A percentile compares a stretch with the other conserved stretches of the same genome.
These are phyloP conservation scores for Melanogrammus aeglefinus DNA, from an alignment of 2,797 vertebrate species.

Conservation along the genomic window DNA sequence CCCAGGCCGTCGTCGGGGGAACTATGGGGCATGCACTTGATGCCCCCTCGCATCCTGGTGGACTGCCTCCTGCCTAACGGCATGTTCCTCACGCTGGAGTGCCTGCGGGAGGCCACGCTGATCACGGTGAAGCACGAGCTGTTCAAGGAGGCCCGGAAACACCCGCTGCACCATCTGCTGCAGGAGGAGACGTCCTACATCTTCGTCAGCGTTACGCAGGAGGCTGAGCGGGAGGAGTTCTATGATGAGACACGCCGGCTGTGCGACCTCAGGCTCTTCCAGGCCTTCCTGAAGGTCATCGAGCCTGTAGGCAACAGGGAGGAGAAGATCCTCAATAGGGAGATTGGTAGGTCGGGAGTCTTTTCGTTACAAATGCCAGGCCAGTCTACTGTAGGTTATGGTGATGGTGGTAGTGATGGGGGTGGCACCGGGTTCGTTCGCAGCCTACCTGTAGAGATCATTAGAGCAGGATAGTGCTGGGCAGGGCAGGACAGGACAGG, in stretches of 20 bases:
- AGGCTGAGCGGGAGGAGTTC: constrained; percentile 97
- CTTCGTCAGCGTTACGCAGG: constrained; percentile 97
- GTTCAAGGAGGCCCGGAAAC: constrained; percentile 97
- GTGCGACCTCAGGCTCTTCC: constrained; percentile 95
- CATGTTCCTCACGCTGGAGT: constrained; percentile 98
- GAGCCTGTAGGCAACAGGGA: constrained; percentile 98
- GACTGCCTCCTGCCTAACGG: constrained; percentile 97
- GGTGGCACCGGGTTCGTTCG: neutral
- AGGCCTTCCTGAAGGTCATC: constrained; percentile 97
- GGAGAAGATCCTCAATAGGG: constrained; percentile 98
- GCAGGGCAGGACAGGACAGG: neutral
- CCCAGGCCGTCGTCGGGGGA: constrained; percentile 96
- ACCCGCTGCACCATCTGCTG: constrained; percentile 93
- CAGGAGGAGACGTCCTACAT: constrained; percentile 99
- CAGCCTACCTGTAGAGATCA: neutral
- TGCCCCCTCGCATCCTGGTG: constrained; percentile 96
- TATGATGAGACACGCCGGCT: constrained; percentile 96
- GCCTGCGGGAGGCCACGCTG: constrained; percentile 96
- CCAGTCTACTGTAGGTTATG: neutral
- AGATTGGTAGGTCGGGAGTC: constrained; percentile 82
- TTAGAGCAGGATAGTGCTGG: neutral
- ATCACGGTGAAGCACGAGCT: constrained; percentile 97
- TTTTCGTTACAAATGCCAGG: neutral
- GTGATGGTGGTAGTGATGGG: neutral
- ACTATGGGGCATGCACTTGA: constrained; percentile 99